Base-by-base conservation (phyloP, 2,113 vertebrate genomes). In the Emydura subglobosa region DNA sequence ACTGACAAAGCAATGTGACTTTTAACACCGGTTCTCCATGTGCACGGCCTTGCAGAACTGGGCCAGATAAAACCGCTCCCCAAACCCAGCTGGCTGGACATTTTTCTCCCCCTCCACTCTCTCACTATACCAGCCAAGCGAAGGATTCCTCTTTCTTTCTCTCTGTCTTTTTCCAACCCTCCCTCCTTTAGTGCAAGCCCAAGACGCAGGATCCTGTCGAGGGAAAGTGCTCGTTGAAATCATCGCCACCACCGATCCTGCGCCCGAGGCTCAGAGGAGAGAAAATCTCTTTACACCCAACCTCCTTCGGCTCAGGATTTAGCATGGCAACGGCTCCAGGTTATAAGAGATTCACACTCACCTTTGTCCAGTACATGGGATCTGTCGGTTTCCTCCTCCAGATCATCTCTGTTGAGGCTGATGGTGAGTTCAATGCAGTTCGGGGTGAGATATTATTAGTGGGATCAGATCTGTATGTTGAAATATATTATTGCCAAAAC, bases 11-110 rank as follows among this genome's bases (percentile, higher is more conserved):
- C 82, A 90, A 86, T 97, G 99, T 87, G 96, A 99, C 96, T 99
- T 99, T 99, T 99, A 98, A 96, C 99, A 98, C 98, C 87, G 86
- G 91, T 85, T 96, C 97, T 98, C 94, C 93, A 98, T 91, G 90
- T 97, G 97, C 94, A 87, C 93, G 98, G 97, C 97, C 97, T 96
- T 95, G 97, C 93, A 97, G 97, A 98, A 97, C 97, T 92, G 97
- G 98, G 94, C 98, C 97, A 97, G 97, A 98, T 97, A 98, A 97
- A 98, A 96, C 97, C 97, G 97, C 98, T 97, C 95, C 97, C 95
- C 94, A 96, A 65, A 82, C 95, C 88, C 91, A 93, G 94, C 96
- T 94, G 97, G 91, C 96, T 91, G 88, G 94, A 97, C 94, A 97
- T 96, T 84, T 74, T 79, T 90, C 96, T 50, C 88, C 61, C 88